Evolutionary conservation across 2,888 invertebrate species (phyloP).

Genomic region (Ormyrus nitidulus): DNA sequence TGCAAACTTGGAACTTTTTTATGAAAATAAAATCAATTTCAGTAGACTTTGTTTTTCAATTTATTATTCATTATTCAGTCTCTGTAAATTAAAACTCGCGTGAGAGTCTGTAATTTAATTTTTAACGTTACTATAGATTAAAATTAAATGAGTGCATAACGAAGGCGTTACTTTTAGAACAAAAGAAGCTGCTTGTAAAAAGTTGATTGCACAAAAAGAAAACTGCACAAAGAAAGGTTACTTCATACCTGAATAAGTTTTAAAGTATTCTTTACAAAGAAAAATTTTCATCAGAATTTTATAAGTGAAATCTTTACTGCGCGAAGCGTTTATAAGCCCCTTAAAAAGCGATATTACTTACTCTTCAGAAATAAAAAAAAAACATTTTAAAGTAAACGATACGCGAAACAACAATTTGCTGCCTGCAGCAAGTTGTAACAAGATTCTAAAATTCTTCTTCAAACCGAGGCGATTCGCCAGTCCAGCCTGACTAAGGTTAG

Average conservation of each 20-base stretch:
- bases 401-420: no score
- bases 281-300: constrained; percentile 35
- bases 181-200: constrained; percentile 24
- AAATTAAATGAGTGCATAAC: constrained; percentile 1
- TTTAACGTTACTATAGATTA: not conserved
- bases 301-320: constrained; percentile 24
- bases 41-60: no score
- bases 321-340: not conserved
- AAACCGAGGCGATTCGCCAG: not conserved
- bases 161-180: not conserved
- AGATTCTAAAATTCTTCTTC: not conserved
- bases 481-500: no score
- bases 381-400: no score
- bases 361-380: no score
- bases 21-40: no score
- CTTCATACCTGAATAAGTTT: constrained; percentile 33
- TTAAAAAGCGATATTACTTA: not conserved
- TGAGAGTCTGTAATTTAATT: no score
- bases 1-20: no score
- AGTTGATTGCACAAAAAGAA: constrained; percentile 37
- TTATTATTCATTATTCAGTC: no score
- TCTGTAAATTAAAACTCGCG: no score
- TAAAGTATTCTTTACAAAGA: constrained; percentile 14
- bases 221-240: not conserved
- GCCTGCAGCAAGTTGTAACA: not conserved